Percentiles rank a stretch among this genome's conserved stretches.
Evolutionary conservation across 2,113 vertebrate genomes (phyloP).

Genomic region (Nyctibius bracteatus): DNA sequence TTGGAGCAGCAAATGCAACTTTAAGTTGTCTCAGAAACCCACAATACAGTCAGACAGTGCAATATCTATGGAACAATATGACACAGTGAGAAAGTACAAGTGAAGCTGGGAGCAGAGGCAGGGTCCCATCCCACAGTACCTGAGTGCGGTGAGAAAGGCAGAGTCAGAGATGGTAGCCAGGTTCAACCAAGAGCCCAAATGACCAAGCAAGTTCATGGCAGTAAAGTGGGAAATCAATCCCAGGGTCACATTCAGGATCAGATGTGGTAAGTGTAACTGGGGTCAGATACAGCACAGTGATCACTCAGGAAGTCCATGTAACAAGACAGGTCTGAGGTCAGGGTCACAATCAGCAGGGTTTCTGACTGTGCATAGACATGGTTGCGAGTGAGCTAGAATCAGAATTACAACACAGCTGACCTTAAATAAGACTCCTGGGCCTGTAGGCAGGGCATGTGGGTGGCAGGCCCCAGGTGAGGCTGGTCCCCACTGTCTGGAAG

Average conservation of each 20-base stretch:
- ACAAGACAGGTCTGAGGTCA: no score
- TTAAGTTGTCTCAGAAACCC: neutral
- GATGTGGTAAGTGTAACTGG: neutral
- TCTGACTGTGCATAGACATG: accelerated
- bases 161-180: neutral
- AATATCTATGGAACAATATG: accelerated
- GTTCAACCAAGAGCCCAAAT: neutral
- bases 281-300: neutral
- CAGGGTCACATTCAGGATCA: neutral
- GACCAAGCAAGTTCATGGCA: neutral
- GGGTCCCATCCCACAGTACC: no score
- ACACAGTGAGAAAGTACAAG: neutral
- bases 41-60: neutral
- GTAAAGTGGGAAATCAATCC: neutral
- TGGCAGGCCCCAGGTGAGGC: neutral
- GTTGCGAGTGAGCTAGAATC: neutral
- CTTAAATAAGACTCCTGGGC: neutral
- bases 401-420: accelerated
- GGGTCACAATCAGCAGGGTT: neutral
- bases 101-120: neutral
- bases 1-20: neutral
- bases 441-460: accelerated
- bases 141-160: neutral
- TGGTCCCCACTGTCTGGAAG: accelerated
- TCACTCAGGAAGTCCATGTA: neutral